These are phyloP conservation scores for Conchocele bisecta DNA, from an alignment of 2,888 invertebrate species.

Conservation along the genomic window DNA sequence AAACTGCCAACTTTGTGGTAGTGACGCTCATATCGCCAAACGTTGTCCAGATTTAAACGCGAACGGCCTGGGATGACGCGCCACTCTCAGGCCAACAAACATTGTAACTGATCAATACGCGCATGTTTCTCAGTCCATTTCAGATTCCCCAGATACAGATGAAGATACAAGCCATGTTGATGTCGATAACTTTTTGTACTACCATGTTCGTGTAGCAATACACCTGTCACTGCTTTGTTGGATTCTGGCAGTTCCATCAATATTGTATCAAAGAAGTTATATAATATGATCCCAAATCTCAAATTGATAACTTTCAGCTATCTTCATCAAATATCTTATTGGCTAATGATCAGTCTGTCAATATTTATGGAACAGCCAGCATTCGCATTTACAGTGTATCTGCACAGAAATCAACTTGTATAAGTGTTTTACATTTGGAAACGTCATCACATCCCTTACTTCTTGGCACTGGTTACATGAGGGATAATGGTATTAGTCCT, in stretches of 20 bases:
- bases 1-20: neutral
- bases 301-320: neutral
- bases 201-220: neutral
- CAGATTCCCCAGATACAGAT: no score
- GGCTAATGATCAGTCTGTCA: conserved; percentile 9
- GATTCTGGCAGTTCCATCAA: conserved; percentile 25
- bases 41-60: conserved; percentile 24
- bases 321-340: neutral
- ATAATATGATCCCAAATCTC: neutral
- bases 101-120: neutral
- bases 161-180: no score
- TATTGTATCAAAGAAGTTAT: conserved; percentile 9
- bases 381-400: neutral
- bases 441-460: conserved; percentile 20
- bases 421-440: conserved; percentile 2
- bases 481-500: conserved; percentile 10
- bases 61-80: conserved; percentile 24
- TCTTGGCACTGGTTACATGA: conserved; percentile 18
- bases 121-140: neutral
- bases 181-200: conserved; percentile 23
- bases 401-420: neutral
- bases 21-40: neutral
- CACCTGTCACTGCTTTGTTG: conserved; percentile 6
- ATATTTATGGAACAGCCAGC: conserved; percentile 16
- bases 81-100: conserved; percentile 27